A percentile compares a stretch with the other conserved stretches of the same genome.
phyloP scores from a whole-genome alignment of 2,888 invertebrate species.

The Apodemia mormo region DNA sequence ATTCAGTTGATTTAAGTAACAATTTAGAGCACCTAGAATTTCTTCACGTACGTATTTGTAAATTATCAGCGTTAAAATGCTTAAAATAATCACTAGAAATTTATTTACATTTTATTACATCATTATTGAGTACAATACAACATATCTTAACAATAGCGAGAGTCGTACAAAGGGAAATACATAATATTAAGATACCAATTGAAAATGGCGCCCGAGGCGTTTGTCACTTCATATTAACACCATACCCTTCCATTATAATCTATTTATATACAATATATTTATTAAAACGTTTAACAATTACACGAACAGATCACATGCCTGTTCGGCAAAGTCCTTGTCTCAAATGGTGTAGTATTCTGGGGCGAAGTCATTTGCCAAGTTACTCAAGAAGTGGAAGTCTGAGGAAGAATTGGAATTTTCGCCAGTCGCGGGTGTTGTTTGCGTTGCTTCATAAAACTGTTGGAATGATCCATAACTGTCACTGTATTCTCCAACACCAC shows the following conservation, averaged over 20 bases:
- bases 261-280: slow-evolving; percentile 33
- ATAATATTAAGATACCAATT: slow-evolving; percentile 41
- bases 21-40: slow-evolving; percentile 22
- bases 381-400: slow-evolving; percentile 96
- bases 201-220: slow-evolving; percentile 59
- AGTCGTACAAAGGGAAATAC: slow-evolving; percentile 52
- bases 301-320: slow-evolving; percentile 78
- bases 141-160: slow-evolving; percentile 47
- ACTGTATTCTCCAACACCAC: slow-evolving; percentile 77
- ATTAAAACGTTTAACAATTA: slow-evolving; percentile 44
- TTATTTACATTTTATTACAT: slow-evolving; percentile 74
- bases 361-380: slow-evolving; percentile 94
- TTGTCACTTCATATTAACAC: slow-evolving; percentile 50
- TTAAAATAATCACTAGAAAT: slow-evolving; percentile 31
- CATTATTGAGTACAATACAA: slow-evolving; percentile 51
- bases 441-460: slow-evolving; percentile 84
- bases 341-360: slow-evolving; percentile 92
- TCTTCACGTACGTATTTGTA: slow-evolving; percentile 19
- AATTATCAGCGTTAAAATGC: slow-evolving; percentile 17
- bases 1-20: slow-evolving; percentile 18
- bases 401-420: slow-evolving; percentile 96
- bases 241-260: slow-evolving; percentile 44
- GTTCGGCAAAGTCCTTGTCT: slow-evolving; percentile 80
- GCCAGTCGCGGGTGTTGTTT: slow-evolving; percentile 79
- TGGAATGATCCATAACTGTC: slow-evolving; percentile 87